These are phyloP conservation scores for Synchiropus splendidus DNA, from an alignment of 2,113 vertebrate species.

Conservation along the genomic window DNA sequence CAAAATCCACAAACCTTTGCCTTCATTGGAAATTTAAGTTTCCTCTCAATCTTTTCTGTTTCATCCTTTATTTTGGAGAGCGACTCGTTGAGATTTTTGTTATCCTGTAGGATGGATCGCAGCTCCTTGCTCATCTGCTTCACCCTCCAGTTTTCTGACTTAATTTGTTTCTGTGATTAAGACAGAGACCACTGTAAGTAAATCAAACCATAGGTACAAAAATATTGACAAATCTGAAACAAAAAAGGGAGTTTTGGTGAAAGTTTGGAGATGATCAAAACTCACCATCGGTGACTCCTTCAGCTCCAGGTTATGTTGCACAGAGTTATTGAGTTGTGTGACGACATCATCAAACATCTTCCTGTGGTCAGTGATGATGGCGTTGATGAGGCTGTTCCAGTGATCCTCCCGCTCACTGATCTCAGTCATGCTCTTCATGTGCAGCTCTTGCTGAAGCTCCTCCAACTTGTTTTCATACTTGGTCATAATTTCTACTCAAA, in stretches of 20 bases:
- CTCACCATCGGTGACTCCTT: constrained; percentile 76
- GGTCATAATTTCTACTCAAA: constrained; percentile 68
- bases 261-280: not conserved
- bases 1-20: constrained; percentile 57
- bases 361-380: constrained; percentile 70
- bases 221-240: not conserved
- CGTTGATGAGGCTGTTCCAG: constrained; percentile 73
- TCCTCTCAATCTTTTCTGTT: constrained; percentile 58
- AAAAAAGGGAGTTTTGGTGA: not conserved
- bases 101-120: constrained; percentile 59
- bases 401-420: constrained; percentile 71
- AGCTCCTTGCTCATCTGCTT: constrained; percentile 62
- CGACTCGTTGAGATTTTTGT: constrained; percentile 61
- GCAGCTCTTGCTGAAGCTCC: constrained; percentile 65
- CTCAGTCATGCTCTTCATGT: constrained; percentile 71
- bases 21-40: constrained; percentile 43
- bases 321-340: constrained; percentile 64
- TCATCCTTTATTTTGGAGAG: constrained; percentile 66
- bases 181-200: not conserved
- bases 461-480: constrained; percentile 74
- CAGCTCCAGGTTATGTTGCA: constrained; percentile 65
- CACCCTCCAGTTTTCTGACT: constrained; percentile 57
- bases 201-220: not conserved
- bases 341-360: constrained; percentile 69
- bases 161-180: constrained; percentile 70